Evolutionary conservation across 2,113 vertebrate species (phyloP).

Genomic region (Ancistrus triradiatus): DNA sequence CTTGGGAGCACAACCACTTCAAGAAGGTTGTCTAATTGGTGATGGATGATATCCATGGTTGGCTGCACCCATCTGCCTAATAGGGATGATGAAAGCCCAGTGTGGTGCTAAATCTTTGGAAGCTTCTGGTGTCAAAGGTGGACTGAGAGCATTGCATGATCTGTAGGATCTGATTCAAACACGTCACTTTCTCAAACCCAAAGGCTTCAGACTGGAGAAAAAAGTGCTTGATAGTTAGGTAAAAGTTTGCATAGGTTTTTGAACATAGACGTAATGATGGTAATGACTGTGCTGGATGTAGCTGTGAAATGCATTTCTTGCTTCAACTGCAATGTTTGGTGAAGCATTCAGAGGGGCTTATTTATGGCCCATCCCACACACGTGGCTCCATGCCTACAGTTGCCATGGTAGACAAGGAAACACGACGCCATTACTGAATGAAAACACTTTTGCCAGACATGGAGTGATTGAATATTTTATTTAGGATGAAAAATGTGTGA

Average conservation of each 20-base stretch:
- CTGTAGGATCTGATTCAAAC: neutral
- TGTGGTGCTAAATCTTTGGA: neutral
- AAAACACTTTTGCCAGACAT: conserved; percentile 8
- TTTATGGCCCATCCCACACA: neutral
- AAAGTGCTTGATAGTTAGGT: too few relatives aligned
- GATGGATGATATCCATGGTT: neutral
- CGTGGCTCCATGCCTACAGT: conserved; percentile 34
- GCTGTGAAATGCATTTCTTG: too few relatives aligned
- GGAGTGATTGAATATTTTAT: conserved; percentile 29
- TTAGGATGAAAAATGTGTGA: conserved; percentile 26
- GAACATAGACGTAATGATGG: too few relatives aligned
- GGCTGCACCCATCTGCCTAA: neutral
- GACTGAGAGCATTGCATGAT: neutral
- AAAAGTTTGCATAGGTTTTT: too few relatives aligned
- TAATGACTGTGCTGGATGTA: too few relatives aligned
- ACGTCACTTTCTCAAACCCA: neutral
- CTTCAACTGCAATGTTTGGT: neutral
- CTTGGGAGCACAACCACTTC: neutral
- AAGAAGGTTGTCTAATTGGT: neutral
- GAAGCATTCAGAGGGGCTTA: neutral
- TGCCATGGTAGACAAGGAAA: conserved; percentile 30
- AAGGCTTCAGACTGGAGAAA: neutral
- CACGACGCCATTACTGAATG: conserved; percentile 12
- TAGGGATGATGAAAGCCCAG: neutral
- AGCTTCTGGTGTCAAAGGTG: neutral